Base-by-base conservation (phyloP, 2,113 vertebrate species). In the Trematocara unimaculatum region DNA sequence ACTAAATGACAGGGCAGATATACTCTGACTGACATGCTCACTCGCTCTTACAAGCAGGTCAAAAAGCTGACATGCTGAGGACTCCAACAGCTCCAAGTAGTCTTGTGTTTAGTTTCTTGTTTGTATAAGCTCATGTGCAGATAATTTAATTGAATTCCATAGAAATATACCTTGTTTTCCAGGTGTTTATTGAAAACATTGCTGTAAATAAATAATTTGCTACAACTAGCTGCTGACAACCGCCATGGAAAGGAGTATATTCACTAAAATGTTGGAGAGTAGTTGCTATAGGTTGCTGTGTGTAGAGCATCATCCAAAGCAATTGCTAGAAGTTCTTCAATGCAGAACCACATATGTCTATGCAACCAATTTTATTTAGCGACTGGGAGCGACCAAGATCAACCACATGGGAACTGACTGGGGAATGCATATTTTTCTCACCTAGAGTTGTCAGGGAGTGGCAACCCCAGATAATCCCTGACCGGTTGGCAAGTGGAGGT, bases 1-100 rank as follows among this genome's bases (percentile, higher is more conserved):
- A 60, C 70, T 35, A 77, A 84, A 87, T 88, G 92, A 90, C 70
- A 87, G 83, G 78, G 85, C 31, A 60, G 51, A 62, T 40, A 11
- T 29, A 51, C 38, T 53, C 11, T 40, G 38, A 20, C 18, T 6
- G 20, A 49, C 9, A 10, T 31, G 23, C 58, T 23, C 4, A 4
- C 54, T 64, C 20, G 14, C 53, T 45, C 40, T 49, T 8, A 20
- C 1, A 72, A 7, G 35, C 49, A 74, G 17, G n/a, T 53, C 45
- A 40, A 58, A 84, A 72, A n/a, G n/a, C 23, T 35, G 33, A 64
- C 18, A 55, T 18, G 38, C 38, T 31, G 15, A n/a, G 42, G 26
- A 49, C 70, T 45, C 42, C 42, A 77, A 49, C 42, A n/a, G 42
- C 15, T 77, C 15, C 42, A 77, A 77, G 17, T 8, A 31, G 8